phyloP scores from a whole-genome alignment of 2,797 vertebrate genomes.

The Rhodeus uyekii region DNA sequence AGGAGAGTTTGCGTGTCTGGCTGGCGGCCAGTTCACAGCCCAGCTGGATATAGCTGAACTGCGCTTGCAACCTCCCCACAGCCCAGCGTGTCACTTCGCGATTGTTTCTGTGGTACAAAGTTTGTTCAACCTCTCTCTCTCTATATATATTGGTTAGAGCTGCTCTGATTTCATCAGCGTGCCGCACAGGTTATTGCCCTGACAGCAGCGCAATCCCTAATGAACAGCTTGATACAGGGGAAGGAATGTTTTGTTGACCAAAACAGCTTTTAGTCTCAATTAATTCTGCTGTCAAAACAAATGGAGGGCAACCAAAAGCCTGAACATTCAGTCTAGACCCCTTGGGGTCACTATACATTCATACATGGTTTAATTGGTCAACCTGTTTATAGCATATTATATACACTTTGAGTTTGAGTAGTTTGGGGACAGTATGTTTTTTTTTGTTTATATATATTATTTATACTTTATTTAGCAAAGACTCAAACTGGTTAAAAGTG shows the following conservation, averaged over 20 bases:
- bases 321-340: conserved; percentile 19
- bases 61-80: conserved; percentile 74
- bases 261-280: conserved; percentile 91
- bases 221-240: conserved; percentile 87
- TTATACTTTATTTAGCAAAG: not conserved
- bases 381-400: conserved; percentile 5
- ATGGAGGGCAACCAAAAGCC: conserved; percentile 73
- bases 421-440: not conserved
- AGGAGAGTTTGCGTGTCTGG: conserved; percentile 88
- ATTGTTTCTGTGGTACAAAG: conserved; percentile 92
- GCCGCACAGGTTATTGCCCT: conserved; percentile 86
- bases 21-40: conserved; percentile 89
- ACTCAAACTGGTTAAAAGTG: not conserved
- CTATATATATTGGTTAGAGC: conserved; percentile 77
- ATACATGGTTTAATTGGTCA: not conserved
- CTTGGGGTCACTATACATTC: not conserved
- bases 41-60: conserved; percentile 93
- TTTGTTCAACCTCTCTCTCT: conserved; percentile 94
- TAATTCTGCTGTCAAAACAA: conserved; percentile 97
- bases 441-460: not conserved
- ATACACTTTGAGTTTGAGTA: too few relatives aligned
- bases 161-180: conserved; percentile 86
- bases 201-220: conserved; percentile 89
- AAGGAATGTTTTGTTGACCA: conserved; percentile 82
- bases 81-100: conserved; percentile 85